Base-by-base conservation (phyloP, 2,888 invertebrate genomes). In the Apotomis capreana region DNA sequence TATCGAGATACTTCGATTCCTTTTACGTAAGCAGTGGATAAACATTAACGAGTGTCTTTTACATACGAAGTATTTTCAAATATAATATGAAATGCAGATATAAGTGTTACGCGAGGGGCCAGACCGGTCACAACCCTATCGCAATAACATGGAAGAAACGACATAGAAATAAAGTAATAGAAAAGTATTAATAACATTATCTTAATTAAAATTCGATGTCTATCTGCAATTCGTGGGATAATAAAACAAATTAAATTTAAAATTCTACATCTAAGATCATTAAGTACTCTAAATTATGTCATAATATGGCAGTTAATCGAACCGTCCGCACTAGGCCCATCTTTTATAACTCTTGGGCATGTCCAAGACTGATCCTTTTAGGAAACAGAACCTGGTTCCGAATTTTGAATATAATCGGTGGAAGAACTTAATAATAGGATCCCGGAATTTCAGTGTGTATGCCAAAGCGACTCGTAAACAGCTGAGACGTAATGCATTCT, bases 221-320 rank as follows among this genome's bases (percentile, higher is more conserved):
- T 89, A 89, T 86, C 85, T 90, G 90, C 87, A 87, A 89, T 86
- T 90, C 87, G 83, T 87, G 87, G 84, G 86, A 88, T 79, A 85
- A 83, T 86, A 83, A 84, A 88, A 88, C 86, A 82, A 90, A 88
- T 84, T 89, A 89, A 80, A 83, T 83, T 85, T 87, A 89, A 88
- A 83, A 85, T 83, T 86, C 89, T 92, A 90, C 78, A 83, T 75
- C 91, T 92, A 92, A 89, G 83, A 84, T 85, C 83, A 84, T 85
- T 86, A 89, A 86, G 87, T 90, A 89, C 81, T 85, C 88, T 90
- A 92, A 90, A 90, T 86, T 93, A 93, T 90, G 92, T 92, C 88
- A 89, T 93, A 93, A 93, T 93, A 93, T 93, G 92, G 92, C 92
- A 93, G 92, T 93, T 92, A 89, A 87, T 88, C 91, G 90, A 92